These are phyloP conservation scores for Galemys pyrenaicus DNA, from an alignment of 2,113 vertebrate genomes.

Conservation along the genomic window DNA sequence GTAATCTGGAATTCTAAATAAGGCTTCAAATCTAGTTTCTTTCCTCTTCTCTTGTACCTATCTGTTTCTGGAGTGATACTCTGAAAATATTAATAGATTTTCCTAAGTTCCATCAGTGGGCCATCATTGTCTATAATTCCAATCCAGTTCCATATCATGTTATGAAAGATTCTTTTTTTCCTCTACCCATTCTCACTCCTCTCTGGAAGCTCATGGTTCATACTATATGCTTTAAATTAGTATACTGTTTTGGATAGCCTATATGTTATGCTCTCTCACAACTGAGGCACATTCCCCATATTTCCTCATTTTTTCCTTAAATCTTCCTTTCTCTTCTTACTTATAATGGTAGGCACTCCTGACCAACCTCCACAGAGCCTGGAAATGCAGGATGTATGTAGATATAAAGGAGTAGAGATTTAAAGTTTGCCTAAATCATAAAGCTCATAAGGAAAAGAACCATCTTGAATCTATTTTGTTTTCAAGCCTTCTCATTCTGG, in stretches of 20 bases:
- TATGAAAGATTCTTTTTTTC: background rate
- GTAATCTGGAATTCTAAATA: background rate
- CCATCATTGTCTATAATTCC: background rate
- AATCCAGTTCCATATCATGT: background rate
- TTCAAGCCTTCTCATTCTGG: background rate
- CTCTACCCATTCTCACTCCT: background rate
- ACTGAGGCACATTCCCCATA: background rate
- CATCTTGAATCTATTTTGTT: background rate
- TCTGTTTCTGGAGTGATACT: background rate
- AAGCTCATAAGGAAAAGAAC: background rate
- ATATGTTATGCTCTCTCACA: background rate
- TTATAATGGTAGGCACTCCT: background rate
- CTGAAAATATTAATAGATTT: background rate
- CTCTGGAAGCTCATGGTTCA: background rate
- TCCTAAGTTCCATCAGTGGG: background rate
- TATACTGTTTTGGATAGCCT: background rate
- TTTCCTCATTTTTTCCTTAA: background rate
- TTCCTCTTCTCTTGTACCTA: background rate
- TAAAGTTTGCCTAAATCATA: background rate
- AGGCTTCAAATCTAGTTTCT: background rate
- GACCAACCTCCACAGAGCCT: background rate
- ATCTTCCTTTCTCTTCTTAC: background rate
- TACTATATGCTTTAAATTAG: background rate
- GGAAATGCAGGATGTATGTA: background rate
- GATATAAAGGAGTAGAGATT: background rate